Conservation (phyloP, 2,113 vertebrate species). For the Phycodurus eques region DNA sequence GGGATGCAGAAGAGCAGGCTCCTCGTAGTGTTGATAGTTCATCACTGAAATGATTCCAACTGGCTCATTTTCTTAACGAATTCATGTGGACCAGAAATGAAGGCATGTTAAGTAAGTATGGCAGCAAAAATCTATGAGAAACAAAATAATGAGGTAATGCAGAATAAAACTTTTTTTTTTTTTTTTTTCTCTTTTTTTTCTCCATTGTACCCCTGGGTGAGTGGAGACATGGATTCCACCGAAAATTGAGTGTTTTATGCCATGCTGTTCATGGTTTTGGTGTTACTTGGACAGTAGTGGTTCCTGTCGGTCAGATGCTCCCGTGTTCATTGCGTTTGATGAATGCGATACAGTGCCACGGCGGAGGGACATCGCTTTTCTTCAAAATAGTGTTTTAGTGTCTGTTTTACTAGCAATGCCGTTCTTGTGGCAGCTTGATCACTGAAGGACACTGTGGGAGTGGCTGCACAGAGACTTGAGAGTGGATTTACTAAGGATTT, state of each 20-base stretch:
- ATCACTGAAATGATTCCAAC: not conserved
- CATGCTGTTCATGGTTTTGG: constrained; percentile 7
- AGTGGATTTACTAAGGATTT: constrained; percentile 32
- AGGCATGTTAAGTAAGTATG: constrained; percentile 20
- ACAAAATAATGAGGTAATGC: constrained; percentile 61
- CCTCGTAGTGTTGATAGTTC: constrained; percentile 6
- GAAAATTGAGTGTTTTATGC: constrained; percentile 11
- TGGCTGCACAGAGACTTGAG: constrained; percentile 6
- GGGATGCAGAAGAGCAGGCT: not conserved
- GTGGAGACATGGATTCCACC: constrained; percentile 7
- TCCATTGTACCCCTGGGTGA: constrained; percentile 13
- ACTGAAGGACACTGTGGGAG: constrained; percentile 22
- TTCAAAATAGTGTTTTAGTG: constrained; percentile 47
- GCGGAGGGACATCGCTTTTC: constrained; percentile 9
- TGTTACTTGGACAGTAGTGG: constrained; percentile 32
- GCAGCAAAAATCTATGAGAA: constrained; percentile 24
- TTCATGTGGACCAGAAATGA: constrained; percentile 16
- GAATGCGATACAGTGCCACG: constrained; percentile 4
- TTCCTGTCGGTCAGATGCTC: constrained; percentile 30
- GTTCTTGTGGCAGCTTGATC: constrained; percentile 19
- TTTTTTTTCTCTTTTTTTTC: constrained; percentile 2
- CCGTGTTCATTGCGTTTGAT: not conserved
- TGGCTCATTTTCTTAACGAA: constrained; percentile 14
- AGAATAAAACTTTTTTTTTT: constrained; percentile 34
- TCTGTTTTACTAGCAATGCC: constrained; percentile 14